phyloP scores from a whole-genome alignment of 2,113 vertebrate genomes.

The Theropithecus gelada region DNA sequence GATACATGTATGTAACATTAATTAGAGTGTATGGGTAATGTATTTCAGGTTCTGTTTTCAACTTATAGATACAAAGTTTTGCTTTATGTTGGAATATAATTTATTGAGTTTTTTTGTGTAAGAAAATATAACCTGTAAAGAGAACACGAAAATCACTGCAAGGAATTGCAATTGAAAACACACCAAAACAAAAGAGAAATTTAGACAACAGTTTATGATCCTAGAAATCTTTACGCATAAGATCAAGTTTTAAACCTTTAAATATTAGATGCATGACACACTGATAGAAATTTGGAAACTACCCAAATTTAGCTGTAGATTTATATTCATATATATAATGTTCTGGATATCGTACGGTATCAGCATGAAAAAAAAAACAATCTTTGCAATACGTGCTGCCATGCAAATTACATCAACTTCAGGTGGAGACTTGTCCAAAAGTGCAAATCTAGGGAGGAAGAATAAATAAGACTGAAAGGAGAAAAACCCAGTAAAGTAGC shows the following conservation, averaged over 20 bases:
- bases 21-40: not conserved
- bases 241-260: not conserved
- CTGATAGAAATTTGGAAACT: not conserved
- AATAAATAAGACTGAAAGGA: not conserved
- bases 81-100: not conserved
- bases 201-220: not conserved
- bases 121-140: constrained; percentile 31
- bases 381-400: not conserved
- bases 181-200: not conserved
- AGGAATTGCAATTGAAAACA: not conserved
- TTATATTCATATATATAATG: not conserved
- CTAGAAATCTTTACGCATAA: not conserved
- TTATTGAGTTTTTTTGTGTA: not conserved
- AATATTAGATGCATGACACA: not conserved
- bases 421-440: not conserved
- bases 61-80: not conserved
- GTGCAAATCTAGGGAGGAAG: not conserved
- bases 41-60: not conserved
- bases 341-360: not conserved
- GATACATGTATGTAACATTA: not conserved
- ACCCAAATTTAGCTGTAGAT: not conserved
- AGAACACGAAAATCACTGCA: constrained; percentile 5
- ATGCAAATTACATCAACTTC: not conserved
- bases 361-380: not conserved
- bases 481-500: not conserved